Evolutionary conservation across 2,113 vertebrate species (phyloP).

Genomic region (Phocoena sinus): DNA sequence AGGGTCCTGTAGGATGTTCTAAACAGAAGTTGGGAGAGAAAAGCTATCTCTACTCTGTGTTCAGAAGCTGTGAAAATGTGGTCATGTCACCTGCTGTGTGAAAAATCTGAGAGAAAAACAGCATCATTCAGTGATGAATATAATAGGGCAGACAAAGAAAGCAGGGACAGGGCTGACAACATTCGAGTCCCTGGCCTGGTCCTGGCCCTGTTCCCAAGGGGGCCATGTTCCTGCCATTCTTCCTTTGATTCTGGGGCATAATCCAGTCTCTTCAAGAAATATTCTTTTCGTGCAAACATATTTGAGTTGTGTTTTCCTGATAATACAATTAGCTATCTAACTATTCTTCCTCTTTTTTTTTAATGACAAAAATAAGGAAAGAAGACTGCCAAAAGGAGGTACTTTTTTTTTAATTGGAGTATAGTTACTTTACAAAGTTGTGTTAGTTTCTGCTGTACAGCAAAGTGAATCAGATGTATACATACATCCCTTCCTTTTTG

Average conservation of each 20-base stretch:
- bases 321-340: neutral
- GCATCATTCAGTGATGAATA: neutral
- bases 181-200: neutral
- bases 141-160: neutral
- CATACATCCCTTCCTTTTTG: too few species aligned
- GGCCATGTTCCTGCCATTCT: neutral
- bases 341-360: neutral
- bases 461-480: too few species aligned
- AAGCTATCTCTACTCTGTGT: neutral
- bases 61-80: neutral
- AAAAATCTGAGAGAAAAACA: neutral
- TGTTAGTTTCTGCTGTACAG: too few species aligned
- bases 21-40: neutral
- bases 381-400: neutral
- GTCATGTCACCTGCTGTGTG: neutral
- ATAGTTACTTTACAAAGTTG: too few species aligned
- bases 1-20: neutral
- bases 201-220: neutral
- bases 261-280: neutral
- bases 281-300: neutral
- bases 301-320: neutral
- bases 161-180: neutral
- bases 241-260: neutral
- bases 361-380: neutral
- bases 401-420: neutral